Evolutionary conservation across 53 echinoderm and acorn worm genomes (phyloP).

Genomic region (Holothuria scabra): DNA sequence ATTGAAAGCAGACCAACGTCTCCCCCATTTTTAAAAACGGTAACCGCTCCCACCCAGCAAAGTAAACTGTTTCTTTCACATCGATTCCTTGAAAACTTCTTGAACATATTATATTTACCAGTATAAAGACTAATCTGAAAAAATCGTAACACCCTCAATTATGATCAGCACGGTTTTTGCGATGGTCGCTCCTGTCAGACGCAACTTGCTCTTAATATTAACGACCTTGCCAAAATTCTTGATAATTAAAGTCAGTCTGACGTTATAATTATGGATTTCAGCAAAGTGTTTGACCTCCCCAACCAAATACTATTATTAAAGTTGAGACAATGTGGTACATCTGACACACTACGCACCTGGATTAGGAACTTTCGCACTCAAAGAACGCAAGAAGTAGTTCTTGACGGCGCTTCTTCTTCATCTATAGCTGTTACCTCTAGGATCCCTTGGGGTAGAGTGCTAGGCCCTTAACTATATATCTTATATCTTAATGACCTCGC

Average conservation of each 20-base stretch:
- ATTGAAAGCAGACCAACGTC: background rate
- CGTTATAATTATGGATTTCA: constrained; percentile 38
- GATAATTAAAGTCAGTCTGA: constrained; percentile 38
- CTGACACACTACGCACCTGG: constrained; percentile 44
- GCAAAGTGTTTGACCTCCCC: constrained; percentile 32
- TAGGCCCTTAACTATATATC: constrained; percentile 4
- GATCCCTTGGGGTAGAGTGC: constrained; percentile 32
- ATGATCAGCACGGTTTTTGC: constrained; percentile 32
- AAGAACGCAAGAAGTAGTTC: background rate
- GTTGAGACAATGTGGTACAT: constrained; percentile 4
- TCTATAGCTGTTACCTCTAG: too few species aligned
- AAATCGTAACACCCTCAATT: constrained; percentile 9
- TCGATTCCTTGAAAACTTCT: constrained; percentile 2
- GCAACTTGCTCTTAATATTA: background rate
- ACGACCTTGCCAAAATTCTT: background rate
- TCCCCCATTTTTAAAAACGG: background rate
- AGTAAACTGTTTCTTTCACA: background rate
- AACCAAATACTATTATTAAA: constrained; percentile 2
- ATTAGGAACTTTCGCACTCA: too few species aligned
- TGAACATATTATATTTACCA: background rate
- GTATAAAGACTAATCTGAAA: constrained; percentile 25
- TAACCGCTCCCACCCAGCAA: constrained; percentile 5
- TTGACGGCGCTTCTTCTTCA: constrained; percentile 14
- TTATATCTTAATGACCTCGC: constrained; percentile 43
- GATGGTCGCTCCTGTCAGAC: constrained; percentile 44